Evolutionary conservation across 2,888 invertebrate species (phyloP), one percentile per base, ranked within the genome.

Genomic region (Frankliniella intonsa): DNA sequence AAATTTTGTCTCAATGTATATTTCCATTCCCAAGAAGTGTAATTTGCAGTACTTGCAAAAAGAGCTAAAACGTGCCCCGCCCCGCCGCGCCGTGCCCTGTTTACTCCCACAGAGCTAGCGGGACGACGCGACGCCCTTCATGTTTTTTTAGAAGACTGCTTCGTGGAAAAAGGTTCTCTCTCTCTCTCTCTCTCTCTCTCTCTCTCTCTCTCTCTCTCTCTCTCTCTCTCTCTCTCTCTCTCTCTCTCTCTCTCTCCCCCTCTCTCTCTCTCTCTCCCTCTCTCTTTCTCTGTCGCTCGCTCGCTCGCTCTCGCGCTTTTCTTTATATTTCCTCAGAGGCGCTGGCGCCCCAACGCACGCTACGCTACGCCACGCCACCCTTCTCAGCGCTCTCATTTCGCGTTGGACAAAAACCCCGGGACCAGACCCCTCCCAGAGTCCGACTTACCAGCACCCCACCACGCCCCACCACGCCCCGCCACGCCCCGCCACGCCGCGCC

Each of bases 131-230:
- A 38, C 38, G 38, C 38, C 38, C 38, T 38, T 25, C 69, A 76
- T 76, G 69, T 76, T 76, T 76, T 76, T 76, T 76, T 76, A 76
- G 69, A 76, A 76, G 69, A 76, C 69, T 76, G 69, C 25, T 76
- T 25, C 25, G 69, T 76, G 25, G 69, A 25, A 76, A 76, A 76
- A 22, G 22, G 9, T 69, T 25, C 22, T 25, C 69, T 25, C 25
- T 25, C 69, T 12, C 69, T 25, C 25, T 22, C 69, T 76, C 62
- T 62, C 55, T 55, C 55, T 55, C 55, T 55, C 55, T 55, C 55
- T 55, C 55, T 55, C 55, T 55, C 55, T 55, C 55, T 55, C 55
- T 55, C 55, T 55, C 55, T 55, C 55, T 55, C 55, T 55, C 55
- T 55, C 55, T 55, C 14, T 8, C 55, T 17, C 51, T 51, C 51